Percentiles rank a stretch among this genome's conserved stretches.
Evolutionary conservation across 2,888 invertebrate species (phyloP).

Genomic region (Sphecodes monilicornis): DNA sequence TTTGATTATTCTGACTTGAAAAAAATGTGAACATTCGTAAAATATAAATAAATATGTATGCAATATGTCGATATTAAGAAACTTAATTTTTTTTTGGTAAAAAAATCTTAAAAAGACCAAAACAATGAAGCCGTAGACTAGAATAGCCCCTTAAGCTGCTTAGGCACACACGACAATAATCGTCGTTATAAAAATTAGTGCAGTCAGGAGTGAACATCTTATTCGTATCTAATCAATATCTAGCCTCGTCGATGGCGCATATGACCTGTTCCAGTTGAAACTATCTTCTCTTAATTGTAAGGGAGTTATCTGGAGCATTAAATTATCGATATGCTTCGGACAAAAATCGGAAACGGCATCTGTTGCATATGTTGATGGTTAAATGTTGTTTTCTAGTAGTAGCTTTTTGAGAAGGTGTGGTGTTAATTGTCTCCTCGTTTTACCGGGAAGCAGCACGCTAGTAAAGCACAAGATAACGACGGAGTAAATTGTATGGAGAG

Average conservation of each 20-base stretch:
- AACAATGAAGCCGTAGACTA: too few species aligned
- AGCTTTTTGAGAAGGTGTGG: conserved; percentile 24
- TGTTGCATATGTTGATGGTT: conserved; percentile 17
- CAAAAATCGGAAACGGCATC: neutral
- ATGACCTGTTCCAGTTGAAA: neutral
- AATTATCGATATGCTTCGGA: neutral
- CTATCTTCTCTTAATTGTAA: neutral
- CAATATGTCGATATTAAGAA: too few species aligned
- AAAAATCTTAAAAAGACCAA: too few species aligned
- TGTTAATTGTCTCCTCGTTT: conserved; percentile 37
- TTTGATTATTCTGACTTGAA: too few species aligned
- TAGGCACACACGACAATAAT: neutral
- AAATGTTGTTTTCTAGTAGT: conserved; percentile 44
- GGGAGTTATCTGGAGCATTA: neutral
- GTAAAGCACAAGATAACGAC: conserved; percentile 62
- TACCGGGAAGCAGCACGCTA: conserved; percentile 38
- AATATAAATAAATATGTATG: too few species aligned
- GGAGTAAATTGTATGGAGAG: conserved; percentile 61
- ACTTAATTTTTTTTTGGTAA: too few species aligned
- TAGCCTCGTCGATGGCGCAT: neutral
- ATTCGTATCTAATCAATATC: neutral
- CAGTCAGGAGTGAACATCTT: neutral
- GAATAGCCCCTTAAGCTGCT: too few species aligned
- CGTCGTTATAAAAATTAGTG: neutral
- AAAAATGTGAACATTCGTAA: too few species aligned